Evolutionary conservation across 2,797 vertebrate species (phyloP), one percentile per base, ranked within the genome.

Genomic region (Cynopterus sphinx): DNA sequence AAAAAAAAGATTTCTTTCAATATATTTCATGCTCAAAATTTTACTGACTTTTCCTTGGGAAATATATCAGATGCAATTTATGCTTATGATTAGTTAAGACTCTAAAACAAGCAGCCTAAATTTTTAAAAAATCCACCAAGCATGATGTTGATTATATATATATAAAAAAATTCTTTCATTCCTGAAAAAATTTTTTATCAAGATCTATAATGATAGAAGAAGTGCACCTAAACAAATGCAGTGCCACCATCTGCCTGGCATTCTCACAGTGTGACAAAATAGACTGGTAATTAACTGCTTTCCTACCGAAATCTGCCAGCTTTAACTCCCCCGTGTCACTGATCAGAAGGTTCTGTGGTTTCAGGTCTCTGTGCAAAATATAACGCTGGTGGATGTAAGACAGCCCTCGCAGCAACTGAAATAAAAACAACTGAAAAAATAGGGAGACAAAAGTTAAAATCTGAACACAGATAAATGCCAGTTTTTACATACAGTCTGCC

Each of bases 331-430:
- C 99, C 21, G 99, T 99, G 98, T 99, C 99, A 93, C 99, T 99
- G 98, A 99, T 99, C 96, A 99, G 99, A 98, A 99, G 99, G 98
- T 99, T 99, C 98, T 99, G 99, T 90, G 99, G 99, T 98, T 99
- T 99, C 98, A 99, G 99, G 98, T 99, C 99, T 75, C 99, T 99
- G 99, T 99, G 99, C 98, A 99, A 99, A 98, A 99, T 99, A 98
- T 99, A 99, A 96, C 99, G 99, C 98, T 99, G 99, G 98, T 99
- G 99, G 98, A 99, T 99, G 98, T 99, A 99, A 97, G 99, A 99
- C 98, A 99, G 98, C 93, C 99, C 99, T 98, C 99, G 98, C 98
- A 99, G 99, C 98, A 99, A 98, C 99, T 99, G 99, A 98, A 99
- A 99, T 98, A 99, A 99, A 99, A 99, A 99, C 97, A 99, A 98